A percentile compares a stretch with the other conserved stretches of the same genome.
Evolutionary conservation across 2,113 vertebrate genomes (phyloP).

Genomic region (Notechis scutatus): DNA sequence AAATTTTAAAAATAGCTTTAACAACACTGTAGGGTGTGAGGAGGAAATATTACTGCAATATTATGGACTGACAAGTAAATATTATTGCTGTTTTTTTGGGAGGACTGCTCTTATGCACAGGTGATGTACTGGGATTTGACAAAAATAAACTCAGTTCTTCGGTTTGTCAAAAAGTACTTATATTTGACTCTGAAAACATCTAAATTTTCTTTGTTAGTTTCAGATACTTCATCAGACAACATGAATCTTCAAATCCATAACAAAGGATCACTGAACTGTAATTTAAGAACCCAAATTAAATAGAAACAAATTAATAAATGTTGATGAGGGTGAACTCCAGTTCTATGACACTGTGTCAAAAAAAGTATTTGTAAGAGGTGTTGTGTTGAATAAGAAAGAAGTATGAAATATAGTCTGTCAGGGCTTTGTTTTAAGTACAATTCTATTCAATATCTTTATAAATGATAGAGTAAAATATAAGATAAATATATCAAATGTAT

Average conservation of each 20-base stretch:
- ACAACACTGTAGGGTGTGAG: slow-evolving; percentile 48
- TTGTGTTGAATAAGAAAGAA: background rate
- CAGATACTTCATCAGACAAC: background rate
- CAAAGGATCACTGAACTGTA: background rate
- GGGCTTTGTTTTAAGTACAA: background rate
- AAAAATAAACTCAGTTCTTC: background rate
- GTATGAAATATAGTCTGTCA: background rate
- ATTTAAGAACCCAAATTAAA: background rate
- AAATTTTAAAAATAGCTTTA: slow-evolving; percentile 56
- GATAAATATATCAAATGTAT: background rate
- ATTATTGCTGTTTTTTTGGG: slow-evolving; percentile 24
- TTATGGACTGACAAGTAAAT: slow-evolving; percentile 41
- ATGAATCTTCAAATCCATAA: background rate
- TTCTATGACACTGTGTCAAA: background rate
- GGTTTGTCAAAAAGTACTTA: slow-evolving; percentile 5
- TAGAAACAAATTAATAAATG: background rate
- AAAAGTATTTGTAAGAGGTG: background rate
- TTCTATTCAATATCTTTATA: background rate
- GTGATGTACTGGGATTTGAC: background rate
- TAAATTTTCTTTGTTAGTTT: slow-evolving; percentile 12
- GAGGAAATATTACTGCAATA: slow-evolving; percentile 50
- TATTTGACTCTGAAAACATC: rapidly evolving
- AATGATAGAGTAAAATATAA: background rate
- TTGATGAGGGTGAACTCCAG: background rate
- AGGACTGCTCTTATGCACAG: slow-evolving; percentile 22